These are phyloP conservation scores for Macroglossus sobrinus DNA, from an alignment of 2,113 vertebrate genomes.

Conservation along the genomic window DNA sequence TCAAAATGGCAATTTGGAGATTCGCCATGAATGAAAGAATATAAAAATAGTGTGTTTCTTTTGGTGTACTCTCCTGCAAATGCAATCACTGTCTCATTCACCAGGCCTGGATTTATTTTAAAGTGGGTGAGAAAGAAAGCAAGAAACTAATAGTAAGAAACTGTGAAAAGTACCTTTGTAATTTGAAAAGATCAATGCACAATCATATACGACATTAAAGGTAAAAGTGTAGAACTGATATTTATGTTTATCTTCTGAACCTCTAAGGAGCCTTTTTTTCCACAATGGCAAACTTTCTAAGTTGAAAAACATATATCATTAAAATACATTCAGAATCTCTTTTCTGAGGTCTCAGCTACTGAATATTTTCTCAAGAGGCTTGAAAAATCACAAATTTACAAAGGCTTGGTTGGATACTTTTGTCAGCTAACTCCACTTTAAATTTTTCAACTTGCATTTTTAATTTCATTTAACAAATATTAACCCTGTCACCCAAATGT, in stretches of 20 bases:
- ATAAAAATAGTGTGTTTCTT: not conserved
- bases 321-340: slow-evolving; percentile 12
- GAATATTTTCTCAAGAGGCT: slow-evolving; percentile 22
- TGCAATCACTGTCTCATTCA: not conserved
- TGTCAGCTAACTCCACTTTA: not conserved
- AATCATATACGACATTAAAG: slow-evolving; percentile 15
- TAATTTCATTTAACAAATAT: not conserved
- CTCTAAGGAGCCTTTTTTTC: not conserved
- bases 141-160: slow-evolving; percentile 27
- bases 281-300: slow-evolving; percentile 35
- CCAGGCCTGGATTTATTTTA: slow-evolving; percentile 62
- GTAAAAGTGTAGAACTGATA: slow-evolving; percentile 32
- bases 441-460: not conserved
- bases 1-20: slow-evolving; percentile 67
- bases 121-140: slow-evolving; percentile 17
- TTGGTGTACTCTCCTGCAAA: slow-evolving; percentile 31
- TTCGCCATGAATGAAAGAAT: not conserved
- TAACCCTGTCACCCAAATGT: not conserved
- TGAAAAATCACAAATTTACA: slow-evolving; percentile 16
- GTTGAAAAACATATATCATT: slow-evolving; percentile 18
- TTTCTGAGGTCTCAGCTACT: not conserved
- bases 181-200: slow-evolving; percentile 63
- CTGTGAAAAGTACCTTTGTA: slow-evolving; percentile 24
- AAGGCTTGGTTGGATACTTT: not conserved
- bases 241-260: slow-evolving; percentile 49